These are phyloP conservation scores for Petrocephalus zakoni DNA, from an alignment of 2,113 vertebrate species.

Conservation along the genomic window DNA sequence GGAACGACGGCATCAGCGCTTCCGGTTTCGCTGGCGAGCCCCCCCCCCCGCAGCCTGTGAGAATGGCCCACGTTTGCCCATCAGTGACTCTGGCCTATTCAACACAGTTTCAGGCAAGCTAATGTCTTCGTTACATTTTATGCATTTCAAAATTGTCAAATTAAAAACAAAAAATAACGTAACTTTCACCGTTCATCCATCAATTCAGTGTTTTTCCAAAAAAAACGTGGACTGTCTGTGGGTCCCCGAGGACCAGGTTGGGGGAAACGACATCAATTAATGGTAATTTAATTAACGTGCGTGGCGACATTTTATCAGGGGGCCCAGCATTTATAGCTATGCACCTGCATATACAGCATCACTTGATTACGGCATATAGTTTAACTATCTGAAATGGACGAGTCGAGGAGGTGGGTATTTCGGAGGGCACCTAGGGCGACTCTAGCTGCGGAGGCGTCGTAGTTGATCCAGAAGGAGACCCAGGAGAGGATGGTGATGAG, in stretches of 20 bases:
- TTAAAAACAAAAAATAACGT: not conserved
- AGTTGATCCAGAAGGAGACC: constrained; percentile 75
- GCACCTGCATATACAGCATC: not conserved
- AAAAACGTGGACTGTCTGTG: not conserved
- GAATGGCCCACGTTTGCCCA: not conserved
- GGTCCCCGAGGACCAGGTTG: not conserved
- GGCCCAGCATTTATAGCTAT: not conserved
- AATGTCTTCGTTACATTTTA: not conserved
- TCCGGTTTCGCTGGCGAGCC: not conserved
- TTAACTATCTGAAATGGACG: not conserved
- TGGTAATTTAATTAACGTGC: not conserved
- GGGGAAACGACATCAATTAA: not conserved
- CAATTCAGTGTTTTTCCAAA: not conserved
- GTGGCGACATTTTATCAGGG: not conserved
- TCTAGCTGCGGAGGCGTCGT: constrained; percentile 88
- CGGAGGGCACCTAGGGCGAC: constrained; percentile 78
- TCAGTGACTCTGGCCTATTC: not conserved
- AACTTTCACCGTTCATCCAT: not conserved
- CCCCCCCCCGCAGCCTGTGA: not conserved
- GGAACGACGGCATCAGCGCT: not conserved
- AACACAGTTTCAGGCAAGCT: not conserved
- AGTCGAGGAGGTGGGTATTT: not conserved
- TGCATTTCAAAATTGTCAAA: not conserved
- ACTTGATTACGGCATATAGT: not conserved
- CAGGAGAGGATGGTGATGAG: constrained; percentile 65